phyloP scores from a whole-genome alignment of 1,140 invertebrate genomes.

The Brachystomella parvula region DNA sequence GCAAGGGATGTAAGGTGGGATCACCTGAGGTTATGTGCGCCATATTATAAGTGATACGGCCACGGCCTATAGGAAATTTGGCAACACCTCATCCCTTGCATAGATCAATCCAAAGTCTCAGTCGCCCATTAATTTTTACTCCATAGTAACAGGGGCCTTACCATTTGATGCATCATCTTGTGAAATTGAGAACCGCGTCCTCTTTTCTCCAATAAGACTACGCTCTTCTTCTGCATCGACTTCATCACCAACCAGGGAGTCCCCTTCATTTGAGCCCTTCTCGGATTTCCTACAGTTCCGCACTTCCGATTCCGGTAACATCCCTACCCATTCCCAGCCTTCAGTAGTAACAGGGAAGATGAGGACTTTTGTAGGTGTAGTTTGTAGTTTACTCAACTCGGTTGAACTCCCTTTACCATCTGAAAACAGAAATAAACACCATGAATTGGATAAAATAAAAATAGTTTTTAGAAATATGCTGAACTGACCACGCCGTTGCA shows the following conservation, averaged over 20 bases:
- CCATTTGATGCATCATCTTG: slow-evolving; percentile 75
- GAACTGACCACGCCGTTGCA: not conserved
- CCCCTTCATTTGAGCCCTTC: slow-evolving; percentile 34
- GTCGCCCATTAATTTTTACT: slow-evolving; percentile 21
- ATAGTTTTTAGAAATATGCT: not conserved
- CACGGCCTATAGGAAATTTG: too few relatives aligned
- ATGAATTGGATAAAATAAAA: not conserved
- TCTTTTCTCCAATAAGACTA: slow-evolving; percentile 49
- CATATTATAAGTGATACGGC: too few relatives aligned
- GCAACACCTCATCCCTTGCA: too few relatives aligned
- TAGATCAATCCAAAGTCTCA: too few relatives aligned
- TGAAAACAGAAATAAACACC: not conserved
- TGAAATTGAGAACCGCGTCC: slow-evolving; percentile 70
- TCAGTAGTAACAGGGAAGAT: slow-evolving; percentile 29
- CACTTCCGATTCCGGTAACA: slow-evolving; percentile 53
- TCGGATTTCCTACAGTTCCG: slow-evolving; percentile 40
- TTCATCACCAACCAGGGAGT: slow-evolving; percentile 27
- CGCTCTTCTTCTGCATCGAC: slow-evolving; percentile 39
- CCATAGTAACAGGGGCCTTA: slow-evolving; percentile 35
- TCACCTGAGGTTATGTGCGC: too few relatives aligned
- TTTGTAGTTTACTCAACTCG: not conserved
- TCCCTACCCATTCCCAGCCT: slow-evolving; percentile 53
- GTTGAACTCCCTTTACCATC: slow-evolving; percentile 1
- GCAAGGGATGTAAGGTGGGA: too few relatives aligned
- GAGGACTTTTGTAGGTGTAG: slow-evolving; percentile 18